A percentile compares a stretch with the other conserved stretches of the same genome.
These are phyloP conservation scores for Xanthia togata DNA, from an alignment of 2,888 invertebrate species.

Conservation along the genomic window DNA sequence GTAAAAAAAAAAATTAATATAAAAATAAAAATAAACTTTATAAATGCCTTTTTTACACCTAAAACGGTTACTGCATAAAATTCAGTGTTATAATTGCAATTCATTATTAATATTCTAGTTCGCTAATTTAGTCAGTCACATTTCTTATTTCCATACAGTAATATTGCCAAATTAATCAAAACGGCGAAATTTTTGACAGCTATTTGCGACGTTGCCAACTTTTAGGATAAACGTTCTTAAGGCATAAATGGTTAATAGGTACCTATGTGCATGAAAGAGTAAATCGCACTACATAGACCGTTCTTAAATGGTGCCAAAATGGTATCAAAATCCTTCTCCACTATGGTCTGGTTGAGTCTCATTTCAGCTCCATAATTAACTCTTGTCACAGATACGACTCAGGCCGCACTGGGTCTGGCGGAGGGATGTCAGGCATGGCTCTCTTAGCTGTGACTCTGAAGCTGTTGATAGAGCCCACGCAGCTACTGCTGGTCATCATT, in stretches of 20 bases:
- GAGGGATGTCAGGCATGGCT: slow-evolving; percentile 81
- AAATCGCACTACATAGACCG: background rate
- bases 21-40: too few relatives aligned
- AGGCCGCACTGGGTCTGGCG: slow-evolving; percentile 79
- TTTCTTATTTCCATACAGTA: too few relatives aligned
- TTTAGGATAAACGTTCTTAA: background rate
- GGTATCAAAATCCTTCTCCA: background rate
- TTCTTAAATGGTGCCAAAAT: background rate
- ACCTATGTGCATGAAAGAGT: background rate
- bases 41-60: too few relatives aligned
- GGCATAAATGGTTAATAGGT: background rate
- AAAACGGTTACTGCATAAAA: too few relatives aligned
- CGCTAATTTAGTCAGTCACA: too few relatives aligned
- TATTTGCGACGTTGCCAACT: too few relatives aligned
- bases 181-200: too few relatives aligned
- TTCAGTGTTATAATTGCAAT: too few relatives aligned
- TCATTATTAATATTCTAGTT: too few relatives aligned
- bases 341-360: background rate
- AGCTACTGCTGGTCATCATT: slow-evolving; percentile 91
- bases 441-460: slow-evolving; percentile 90
- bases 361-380: background rate
- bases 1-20: too few relatives aligned
- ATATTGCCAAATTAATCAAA: too few relatives aligned
- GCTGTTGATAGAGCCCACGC: slow-evolving; percentile 90
- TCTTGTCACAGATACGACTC: slow-evolving; percentile 82